A percentile compares a stretch with the other conserved stretches of the same genome.
Evolutionary conservation across 2,888 invertebrate genomes (phyloP).

Genomic region (Onthophagus sagittarius): DNA sequence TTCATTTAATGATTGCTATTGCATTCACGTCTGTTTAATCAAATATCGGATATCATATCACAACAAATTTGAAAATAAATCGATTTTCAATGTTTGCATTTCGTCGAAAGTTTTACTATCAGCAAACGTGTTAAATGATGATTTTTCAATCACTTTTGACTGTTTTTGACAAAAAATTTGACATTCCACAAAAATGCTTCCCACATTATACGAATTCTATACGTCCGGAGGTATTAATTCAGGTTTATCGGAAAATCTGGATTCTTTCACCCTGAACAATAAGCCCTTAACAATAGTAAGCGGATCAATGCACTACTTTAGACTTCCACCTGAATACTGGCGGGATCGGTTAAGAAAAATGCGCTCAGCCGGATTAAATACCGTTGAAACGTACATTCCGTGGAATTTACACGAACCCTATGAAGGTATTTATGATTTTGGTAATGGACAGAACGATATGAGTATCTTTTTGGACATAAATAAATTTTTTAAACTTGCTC

Average conservation of each 20-base stretch:
- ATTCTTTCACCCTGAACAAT: not conserved
- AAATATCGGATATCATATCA: too few species aligned
- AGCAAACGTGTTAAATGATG: too few species aligned
- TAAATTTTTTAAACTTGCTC: conserved; percentile 65
- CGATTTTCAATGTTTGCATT: too few species aligned
- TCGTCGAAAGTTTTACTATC: too few species aligned
- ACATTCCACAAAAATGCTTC: not conserved
- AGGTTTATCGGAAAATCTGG: not conserved
- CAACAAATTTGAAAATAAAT: too few species aligned
- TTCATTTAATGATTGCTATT: too few species aligned
- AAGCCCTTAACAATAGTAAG: conserved; percentile 32
- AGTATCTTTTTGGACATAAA: conserved; percentile 56
- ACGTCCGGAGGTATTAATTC: not conserved
- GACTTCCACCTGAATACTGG: conserved; percentile 76
- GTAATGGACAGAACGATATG: conserved; percentile 65
- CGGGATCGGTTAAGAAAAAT: conserved; percentile 70
- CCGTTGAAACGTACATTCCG: conserved; percentile 80
- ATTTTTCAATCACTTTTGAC: too few species aligned
- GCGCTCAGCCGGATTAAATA: conserved; percentile 79
- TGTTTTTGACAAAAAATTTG: too few species aligned
- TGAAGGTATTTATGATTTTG: conserved; percentile 49
- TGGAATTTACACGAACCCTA: conserved; percentile 85
- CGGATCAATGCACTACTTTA: conserved; percentile 80
- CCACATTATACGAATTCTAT: conserved; percentile 3
- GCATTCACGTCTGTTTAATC: too few species aligned